Evolutionary conservation across 2,797 vertebrate species (phyloP).

Genomic region (Argentina silus): DNA sequence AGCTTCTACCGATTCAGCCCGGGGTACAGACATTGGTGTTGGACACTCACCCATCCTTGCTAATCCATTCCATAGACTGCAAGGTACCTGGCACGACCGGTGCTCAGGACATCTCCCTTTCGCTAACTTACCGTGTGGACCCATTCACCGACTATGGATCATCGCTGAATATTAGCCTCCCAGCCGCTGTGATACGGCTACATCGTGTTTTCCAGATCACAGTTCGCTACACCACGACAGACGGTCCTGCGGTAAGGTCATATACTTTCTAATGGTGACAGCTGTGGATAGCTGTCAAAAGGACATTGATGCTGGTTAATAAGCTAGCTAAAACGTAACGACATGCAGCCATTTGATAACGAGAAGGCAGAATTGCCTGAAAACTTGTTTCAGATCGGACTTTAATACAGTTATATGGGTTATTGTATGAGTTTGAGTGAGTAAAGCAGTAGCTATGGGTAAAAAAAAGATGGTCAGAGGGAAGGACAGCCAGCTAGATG

Average conservation of each 20-base stretch:
- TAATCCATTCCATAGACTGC: constrained; percentile 83
- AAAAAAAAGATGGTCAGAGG: no score
- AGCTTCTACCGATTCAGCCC: constrained; percentile 78
- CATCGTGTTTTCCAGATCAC: constrained; percentile 87
- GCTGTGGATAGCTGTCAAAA: not conserved
- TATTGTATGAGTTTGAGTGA: no score
- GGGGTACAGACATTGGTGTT: constrained; percentile 79
- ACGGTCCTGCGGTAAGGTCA: constrained; percentile 90
- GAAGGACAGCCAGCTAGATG: no score
- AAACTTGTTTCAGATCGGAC: no score
- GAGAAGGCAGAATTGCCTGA: no score
- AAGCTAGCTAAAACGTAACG: no score
- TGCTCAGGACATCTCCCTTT: constrained; percentile 55
- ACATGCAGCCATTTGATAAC: no score
- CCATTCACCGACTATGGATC: constrained; percentile 89
- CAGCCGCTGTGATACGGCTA: constrained; percentile 71
- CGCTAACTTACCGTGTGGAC: constrained; percentile 79
- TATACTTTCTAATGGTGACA: not conserved
- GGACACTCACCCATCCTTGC: constrained; percentile 86
- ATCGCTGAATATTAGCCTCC: constrained; percentile 86
- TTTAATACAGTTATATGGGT: no score
- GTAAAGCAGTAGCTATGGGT: no score
- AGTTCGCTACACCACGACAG: constrained; percentile 88
- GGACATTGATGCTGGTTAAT: not conserved
- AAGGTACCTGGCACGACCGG: constrained; percentile 62